Percentiles rank a stretch among this genome's conserved stretches.
phyloP scores from a whole-genome alignment of 1,140 invertebrate genomes.

The Triops longicaudatus region DNA sequence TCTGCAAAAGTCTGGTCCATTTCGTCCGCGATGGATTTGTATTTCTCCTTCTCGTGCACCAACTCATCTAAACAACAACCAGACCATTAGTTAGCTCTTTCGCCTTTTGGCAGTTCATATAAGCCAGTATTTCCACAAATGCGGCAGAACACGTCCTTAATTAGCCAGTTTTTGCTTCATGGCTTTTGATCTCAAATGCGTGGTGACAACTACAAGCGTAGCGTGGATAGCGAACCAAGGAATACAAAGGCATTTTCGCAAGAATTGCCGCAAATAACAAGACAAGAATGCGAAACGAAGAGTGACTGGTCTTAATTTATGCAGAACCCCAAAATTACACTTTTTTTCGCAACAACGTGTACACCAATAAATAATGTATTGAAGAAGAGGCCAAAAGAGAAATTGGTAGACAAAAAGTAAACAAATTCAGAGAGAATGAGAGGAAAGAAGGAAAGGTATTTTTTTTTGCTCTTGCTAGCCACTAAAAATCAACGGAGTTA shows the following conservation, averaged over 20 bases:
- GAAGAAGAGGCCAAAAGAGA: background rate
- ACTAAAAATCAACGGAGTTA: background rate
- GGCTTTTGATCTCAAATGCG: too few species aligned
- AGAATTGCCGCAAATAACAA: background rate
- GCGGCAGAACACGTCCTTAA: too few species aligned
- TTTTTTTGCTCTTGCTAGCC: background rate
- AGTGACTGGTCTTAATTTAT: conserved; percentile 12
- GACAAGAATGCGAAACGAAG: background rate
- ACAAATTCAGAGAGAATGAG: background rate
- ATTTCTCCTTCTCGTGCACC: conserved; percentile 91
- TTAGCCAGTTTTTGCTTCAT: too few species aligned
- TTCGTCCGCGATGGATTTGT: conserved; percentile 94
- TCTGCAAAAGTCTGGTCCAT: conserved; percentile 93
- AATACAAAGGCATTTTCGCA: background rate
- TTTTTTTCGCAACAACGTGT: background rate
- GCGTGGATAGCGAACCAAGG: background rate
- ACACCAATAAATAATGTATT: conserved; percentile 16
- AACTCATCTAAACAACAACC: conserved; percentile 71
- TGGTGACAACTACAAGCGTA: too few species aligned
- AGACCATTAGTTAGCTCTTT: conserved; percentile 1
- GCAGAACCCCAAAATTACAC: conserved; percentile 4
- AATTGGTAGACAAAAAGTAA: background rate
- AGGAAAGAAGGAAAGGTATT: background rate
- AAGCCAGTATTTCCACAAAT: too few species aligned
- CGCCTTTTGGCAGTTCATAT: too few species aligned